phyloP scores from a whole-genome alignment of 2,888 invertebrate genomes.

The Empis livida region DNA sequence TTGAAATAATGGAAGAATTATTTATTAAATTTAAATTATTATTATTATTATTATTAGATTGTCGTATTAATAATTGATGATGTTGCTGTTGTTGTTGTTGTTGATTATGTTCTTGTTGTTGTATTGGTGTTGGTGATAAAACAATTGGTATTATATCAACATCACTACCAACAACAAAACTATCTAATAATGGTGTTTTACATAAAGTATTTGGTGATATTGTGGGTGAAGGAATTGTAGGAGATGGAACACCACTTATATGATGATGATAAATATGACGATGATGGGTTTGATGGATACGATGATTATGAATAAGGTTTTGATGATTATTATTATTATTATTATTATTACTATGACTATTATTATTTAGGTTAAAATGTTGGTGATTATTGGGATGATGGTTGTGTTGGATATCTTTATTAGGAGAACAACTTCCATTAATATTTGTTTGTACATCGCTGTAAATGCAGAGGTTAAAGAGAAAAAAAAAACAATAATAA shows the following conservation, averaged over 20 bases:
- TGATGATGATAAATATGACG: not conserved
- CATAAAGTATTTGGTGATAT: not conserved
- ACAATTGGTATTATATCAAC: constrained; percentile 1
- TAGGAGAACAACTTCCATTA: constrained; percentile 29
- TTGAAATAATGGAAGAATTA: not conserved
- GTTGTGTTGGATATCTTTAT: constrained; percentile 4
- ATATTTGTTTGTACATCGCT: constrained; percentile 36
- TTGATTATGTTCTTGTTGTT: too few species aligned
- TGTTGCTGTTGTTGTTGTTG: constrained; percentile 2
- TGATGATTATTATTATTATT: not conserved
- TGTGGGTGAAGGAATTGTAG: constrained; percentile 3
- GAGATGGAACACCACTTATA: not conserved
- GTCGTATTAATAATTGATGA: not conserved
- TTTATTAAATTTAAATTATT: constrained; percentile 13
- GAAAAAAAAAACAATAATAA: constrained; percentile 7
- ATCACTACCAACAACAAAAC: constrained; percentile 2
- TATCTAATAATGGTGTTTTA: not conserved
- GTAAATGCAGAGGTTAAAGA: constrained; percentile 15
- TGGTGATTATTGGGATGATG: constrained; percentile 3
- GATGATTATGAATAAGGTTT: not conserved
- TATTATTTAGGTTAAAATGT: constrained; percentile 2
- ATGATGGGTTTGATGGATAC: not conserved
- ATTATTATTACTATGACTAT: not conserved
- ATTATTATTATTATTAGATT: constrained; percentile 9
- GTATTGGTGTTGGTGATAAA: not conserved